phyloP scores from a whole-genome alignment of 2,113 vertebrate genomes.

The Dascyllus trimaculatus region DNA sequence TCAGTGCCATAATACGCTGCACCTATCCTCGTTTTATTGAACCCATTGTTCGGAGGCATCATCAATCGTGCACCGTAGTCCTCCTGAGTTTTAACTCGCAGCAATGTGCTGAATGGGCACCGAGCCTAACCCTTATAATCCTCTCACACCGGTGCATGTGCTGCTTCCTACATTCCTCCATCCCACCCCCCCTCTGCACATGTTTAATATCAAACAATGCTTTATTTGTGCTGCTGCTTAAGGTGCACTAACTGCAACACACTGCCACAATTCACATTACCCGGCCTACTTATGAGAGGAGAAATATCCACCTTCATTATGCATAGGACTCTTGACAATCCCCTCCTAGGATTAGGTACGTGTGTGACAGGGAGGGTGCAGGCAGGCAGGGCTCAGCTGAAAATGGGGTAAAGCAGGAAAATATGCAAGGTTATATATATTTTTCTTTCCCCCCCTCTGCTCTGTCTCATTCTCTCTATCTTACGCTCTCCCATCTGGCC shows the following conservation, averaged over 20 bases:
- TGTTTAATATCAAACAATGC: slow-evolving; percentile 68
- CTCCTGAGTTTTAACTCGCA: slow-evolving; percentile 43
- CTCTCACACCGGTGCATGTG: slow-evolving; percentile 34
- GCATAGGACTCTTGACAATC: slow-evolving; percentile 72
- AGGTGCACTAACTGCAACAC: slow-evolving; percentile 56
- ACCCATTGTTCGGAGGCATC: slow-evolving; percentile 57
- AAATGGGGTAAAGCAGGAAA: slow-evolving; percentile 47
- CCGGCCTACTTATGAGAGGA: slow-evolving; percentile 56
- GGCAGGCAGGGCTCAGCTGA: slow-evolving; percentile 44
- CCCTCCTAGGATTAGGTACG: slow-evolving; percentile 70
- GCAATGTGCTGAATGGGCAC: slow-evolving; percentile 72
- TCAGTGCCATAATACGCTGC: neutral
- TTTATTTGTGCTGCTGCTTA: slow-evolving; percentile 54
- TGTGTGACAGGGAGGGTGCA: slow-evolving; percentile 57
- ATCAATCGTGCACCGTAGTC: slow-evolving; percentile 43
- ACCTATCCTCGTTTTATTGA: slow-evolving; percentile 10
- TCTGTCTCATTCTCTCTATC: slow-evolving; percentile 24
- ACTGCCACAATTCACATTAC: slow-evolving; percentile 60
- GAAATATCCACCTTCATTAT: slow-evolving; percentile 74
- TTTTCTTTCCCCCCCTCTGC: neutral
- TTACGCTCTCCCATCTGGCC: slow-evolving; percentile 7
- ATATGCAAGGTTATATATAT: slow-evolving; percentile 61
- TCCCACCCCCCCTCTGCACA: slow-evolving; percentile 19
- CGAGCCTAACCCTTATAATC: slow-evolving; percentile 66
- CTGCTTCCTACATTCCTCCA: slow-evolving; percentile 45